These are phyloP conservation scores for Chionomys nivalis DNA, from an alignment of 2,113 vertebrate species.

Conservation along the genomic window DNA sequence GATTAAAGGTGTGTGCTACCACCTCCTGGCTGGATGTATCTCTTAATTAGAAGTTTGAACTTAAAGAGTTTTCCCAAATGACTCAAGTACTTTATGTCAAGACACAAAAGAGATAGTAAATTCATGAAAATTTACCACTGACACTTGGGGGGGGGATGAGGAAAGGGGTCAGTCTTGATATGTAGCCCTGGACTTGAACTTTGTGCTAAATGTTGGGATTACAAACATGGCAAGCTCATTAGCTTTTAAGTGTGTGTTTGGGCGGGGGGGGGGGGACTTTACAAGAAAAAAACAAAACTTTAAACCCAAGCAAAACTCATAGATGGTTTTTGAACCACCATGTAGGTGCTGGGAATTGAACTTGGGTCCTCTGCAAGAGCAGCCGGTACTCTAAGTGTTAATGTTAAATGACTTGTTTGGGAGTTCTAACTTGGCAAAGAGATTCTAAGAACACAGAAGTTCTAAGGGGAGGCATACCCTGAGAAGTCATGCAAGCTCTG, in stretches of 20 bases:
- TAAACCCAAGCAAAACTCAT: slow-evolving; percentile 40
- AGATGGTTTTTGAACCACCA: not conserved
- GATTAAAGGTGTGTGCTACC: not conserved
- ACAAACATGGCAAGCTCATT: not conserved
- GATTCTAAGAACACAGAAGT: slow-evolving; percentile 16
- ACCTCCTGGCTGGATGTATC: not conserved
- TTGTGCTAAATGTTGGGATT: not conserved
- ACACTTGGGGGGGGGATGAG: not conserved
- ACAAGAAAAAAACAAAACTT: slow-evolving; percentile 56
- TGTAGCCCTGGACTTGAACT: not conserved
- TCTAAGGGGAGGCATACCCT: not conserved
- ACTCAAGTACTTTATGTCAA: slow-evolving; percentile 59
- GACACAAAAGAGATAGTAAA: slow-evolving; percentile 41
- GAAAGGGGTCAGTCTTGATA: not conserved
- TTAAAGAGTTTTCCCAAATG: slow-evolving; percentile 41
- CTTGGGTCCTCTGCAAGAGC: not conserved
- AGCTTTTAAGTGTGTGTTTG: not conserved
- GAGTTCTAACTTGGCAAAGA: slow-evolving; percentile 1
- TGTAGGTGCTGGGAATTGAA: not conserved
- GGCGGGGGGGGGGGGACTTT: not conserved
- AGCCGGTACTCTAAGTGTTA: not conserved
- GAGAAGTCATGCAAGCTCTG: not conserved
- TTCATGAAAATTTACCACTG: slow-evolving; percentile 55
- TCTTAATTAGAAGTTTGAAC: slow-evolving; percentile 42
- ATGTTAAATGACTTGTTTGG: not conserved